phyloP scores from a whole-genome alignment of 2,888 invertebrate genomes.

The Acleris laterana region DNA sequence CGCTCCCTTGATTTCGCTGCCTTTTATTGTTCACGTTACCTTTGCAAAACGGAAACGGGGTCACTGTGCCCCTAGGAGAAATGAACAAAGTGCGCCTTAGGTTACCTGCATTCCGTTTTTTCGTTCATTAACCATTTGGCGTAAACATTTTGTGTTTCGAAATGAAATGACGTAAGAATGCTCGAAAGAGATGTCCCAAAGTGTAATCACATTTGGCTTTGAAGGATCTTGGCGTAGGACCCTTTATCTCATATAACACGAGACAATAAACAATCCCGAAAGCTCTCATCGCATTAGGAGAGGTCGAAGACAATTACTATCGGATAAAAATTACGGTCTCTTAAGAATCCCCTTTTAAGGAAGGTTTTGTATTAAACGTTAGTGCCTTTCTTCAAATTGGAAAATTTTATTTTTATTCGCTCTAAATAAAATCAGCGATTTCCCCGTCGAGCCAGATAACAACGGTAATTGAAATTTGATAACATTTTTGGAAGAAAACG shows the following conservation, averaged over 20 bases:
- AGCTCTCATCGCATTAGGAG: constrained; percentile 32
- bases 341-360: constrained; percentile 17
- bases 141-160: neutral
- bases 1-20: constrained; percentile 61
- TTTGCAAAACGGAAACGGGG: constrained; percentile 56
- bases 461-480: constrained; percentile 27
- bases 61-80: constrained; percentile 59
- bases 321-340: constrained; percentile 26
- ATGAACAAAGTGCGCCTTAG: constrained; percentile 48
- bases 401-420: constrained; percentile 9
- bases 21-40: constrained; percentile 59
- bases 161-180: neutral
- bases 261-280: constrained; percentile 33
- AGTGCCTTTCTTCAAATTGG: constrained; percentile 15
- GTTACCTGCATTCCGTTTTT: constrained; percentile 22
- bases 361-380: constrained; percentile 2
- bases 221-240: constrained; percentile 20
- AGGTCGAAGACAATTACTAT: constrained; percentile 26
- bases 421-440: constrained; percentile 16
- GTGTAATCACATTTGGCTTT: constrained; percentile 36
- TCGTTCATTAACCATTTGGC: constrained; percentile 3
- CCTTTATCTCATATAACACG: constrained; percentile 27
- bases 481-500: constrained; percentile 20
- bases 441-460: constrained; percentile 11
- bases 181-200: constrained; percentile 19